Base-by-base conservation (phyloP, 2,797 vertebrate species). In the Malacoctenus gilli region DNA sequence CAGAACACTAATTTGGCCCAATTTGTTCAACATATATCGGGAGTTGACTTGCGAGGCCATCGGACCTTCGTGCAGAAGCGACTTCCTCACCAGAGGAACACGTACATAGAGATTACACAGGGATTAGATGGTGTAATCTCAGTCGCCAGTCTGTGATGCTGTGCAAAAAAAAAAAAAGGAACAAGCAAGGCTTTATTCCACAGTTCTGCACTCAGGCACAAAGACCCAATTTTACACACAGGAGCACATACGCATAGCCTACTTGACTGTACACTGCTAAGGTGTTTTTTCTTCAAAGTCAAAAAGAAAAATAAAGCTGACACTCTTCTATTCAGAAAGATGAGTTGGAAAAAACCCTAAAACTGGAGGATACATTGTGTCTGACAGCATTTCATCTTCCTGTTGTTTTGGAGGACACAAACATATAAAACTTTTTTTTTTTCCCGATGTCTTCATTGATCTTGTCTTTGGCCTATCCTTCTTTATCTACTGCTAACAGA, bases 41-140 rank as follows among this genome's bases (percentile, higher is more conserved):
- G 50, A n/a, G 23, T 10, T 48, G 48, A 72, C 60, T 44, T 51
- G 36, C 42, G 31, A 49, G 53, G 44, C n/a, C n/a, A n/a, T n/a
- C n/a, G 51, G 64, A 68, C 58, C 44, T 63, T 67, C 28, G 16
- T 60, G 51, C 13, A 0, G 32, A 39, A 41, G 51, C 46, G 61
- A 68, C 72, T 74, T 67, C 78, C 62, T 47, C 56, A 69, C 59
- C 41, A 66, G 60, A 78, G 72, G 63, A 68, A 73, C 56, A 44
- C 31, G 37, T 18, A 38, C 50, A 21, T 10, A 60, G 68, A 79
- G 86, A 88, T 90, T 90, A 89, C 79, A 83, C 42, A 65, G 54
- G 77, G 83, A 88, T 90, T 87, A 85, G 67, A 46, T 15, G 42
- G 39, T 23, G 65, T 88, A 83, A 89, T 87, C 86, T 81, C 75